phyloP scores from a whole-genome alignment of 2,797 vertebrate species.

The Mormyrus hasselquistii region DNA sequence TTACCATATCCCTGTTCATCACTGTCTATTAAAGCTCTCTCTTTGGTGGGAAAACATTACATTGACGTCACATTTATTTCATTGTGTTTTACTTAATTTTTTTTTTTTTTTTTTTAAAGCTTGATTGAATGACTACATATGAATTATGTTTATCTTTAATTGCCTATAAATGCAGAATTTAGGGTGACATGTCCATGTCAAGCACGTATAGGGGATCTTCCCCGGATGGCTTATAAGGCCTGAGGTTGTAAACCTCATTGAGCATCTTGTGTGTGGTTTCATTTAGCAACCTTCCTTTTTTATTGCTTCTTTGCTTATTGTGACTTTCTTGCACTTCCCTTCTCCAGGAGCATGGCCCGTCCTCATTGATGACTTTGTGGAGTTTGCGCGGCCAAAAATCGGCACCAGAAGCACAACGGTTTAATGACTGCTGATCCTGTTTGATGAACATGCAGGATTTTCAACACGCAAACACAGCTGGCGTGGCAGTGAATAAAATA shows the following conservation, averaged over 20 bases:
- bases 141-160: background rate
- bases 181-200: background rate
- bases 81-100: background rate
- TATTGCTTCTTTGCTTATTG: background rate
- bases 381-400: conserved; percentile 78
- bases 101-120: background rate
- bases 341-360: conserved; percentile 87
- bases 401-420: conserved; percentile 19
- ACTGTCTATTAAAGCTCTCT: background rate
- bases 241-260: background rate
- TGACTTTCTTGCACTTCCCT: conserved; percentile 14
- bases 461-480: background rate
- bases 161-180: background rate
- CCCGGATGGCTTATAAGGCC: background rate
- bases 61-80: background rate
- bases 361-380: conserved; percentile 97
- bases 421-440: background rate
- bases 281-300: background rate
- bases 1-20: background rate
- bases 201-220: no score
- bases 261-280: background rate
- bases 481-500: background rate
- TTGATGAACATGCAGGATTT: background rate
- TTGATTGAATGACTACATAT: background rate
- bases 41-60: background rate